Evolutionary conservation across 2,888 invertebrate species (phyloP).

Genomic region (Enoplolaimus lenunculus): DNA sequence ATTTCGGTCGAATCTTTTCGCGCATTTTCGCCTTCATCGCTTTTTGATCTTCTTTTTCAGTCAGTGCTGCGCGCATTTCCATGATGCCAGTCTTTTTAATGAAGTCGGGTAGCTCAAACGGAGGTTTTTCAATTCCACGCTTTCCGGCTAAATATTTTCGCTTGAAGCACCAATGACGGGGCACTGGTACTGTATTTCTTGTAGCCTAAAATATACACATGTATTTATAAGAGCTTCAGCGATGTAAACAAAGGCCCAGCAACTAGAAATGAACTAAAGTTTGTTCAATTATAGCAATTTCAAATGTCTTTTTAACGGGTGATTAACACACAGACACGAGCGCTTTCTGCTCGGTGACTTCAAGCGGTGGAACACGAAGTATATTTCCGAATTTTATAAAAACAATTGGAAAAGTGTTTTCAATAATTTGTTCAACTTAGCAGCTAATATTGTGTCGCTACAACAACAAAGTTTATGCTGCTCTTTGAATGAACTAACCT

Average conservation of each 20-base stretch:
- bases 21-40: slow-evolving; percentile 92
- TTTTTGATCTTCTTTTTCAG: slow-evolving; percentile 89
- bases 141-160: slow-evolving; percentile 90
- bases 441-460: too few species aligned
- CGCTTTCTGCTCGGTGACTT: too few species aligned
- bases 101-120: slow-evolving; percentile 94
- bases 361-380: too few species aligned
- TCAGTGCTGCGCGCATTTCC: slow-evolving; percentile 95
- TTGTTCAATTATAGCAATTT: too few species aligned
- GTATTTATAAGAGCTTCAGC: background rate
- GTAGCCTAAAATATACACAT: slow-evolving; percentile 50
- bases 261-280: too few species aligned
- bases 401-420: too few species aligned
- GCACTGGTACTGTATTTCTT: slow-evolving; percentile 92
- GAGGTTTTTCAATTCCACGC: slow-evolving; percentile 94
- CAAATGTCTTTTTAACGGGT: too few species aligned
- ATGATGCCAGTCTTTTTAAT: slow-evolving; percentile 98
- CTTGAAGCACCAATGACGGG: slow-evolving; percentile 96
- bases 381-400: too few species aligned
- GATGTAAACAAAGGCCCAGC: slow-evolving; percentile 20
- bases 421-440: too few species aligned
- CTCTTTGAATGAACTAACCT: too few species aligned
- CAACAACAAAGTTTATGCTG: too few species aligned
- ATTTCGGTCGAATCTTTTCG: slow-evolving; percentile 84
- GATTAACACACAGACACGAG: too few species aligned